These are phyloP conservation scores for Amblyopsis rosae DNA, from an alignment of 2,113 vertebrate species.

Conservation along the genomic window DNA sequence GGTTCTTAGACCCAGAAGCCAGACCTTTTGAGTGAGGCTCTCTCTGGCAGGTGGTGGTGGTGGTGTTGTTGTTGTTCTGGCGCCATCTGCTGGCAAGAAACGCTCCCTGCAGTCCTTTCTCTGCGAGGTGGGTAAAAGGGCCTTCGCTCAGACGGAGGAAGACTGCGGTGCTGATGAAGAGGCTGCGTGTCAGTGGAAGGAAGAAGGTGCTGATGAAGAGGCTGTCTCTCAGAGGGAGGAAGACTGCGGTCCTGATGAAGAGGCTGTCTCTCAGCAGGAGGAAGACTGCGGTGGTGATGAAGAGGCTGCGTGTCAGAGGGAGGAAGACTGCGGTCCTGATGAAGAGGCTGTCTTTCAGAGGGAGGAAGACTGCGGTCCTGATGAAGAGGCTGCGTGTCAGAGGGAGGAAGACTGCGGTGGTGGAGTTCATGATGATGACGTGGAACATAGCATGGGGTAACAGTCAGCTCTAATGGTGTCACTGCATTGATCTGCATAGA, in stretches of 20 bases:
- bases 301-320: no score
- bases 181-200: no score
- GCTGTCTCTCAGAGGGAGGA: no score
- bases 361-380: slow-evolving; percentile 43
- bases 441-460: slow-evolving; percentile 11
- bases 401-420: neutral
- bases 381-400: neutral
- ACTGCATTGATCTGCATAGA: slow-evolving; percentile 53
- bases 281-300: slow-evolving; percentile 31
- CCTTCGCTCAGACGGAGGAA: no score
- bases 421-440: slow-evolving; percentile 6
- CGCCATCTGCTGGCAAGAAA: slow-evolving; percentile 19
- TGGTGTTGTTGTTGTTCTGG: slow-evolving; percentile 22
- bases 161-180: no score
- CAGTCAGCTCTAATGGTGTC: slow-evolving; percentile 25
- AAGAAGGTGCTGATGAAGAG: no score
- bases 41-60: slow-evolving; percentile 50
- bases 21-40: slow-evolving; percentile 57
- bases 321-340: neutral
- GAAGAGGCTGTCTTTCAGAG: slow-evolving; percentile 36
- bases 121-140: neutral
- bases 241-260: slow-evolving; percentile 14
- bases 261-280: slow-evolving; percentile 35
- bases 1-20: slow-evolving; percentile 75
- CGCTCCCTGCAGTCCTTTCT: slow-evolving; percentile 1